These are phyloP conservation scores for Alloplasta piceator DNA, from an alignment of 2,888 invertebrate genomes.

Conservation along the genomic window DNA sequence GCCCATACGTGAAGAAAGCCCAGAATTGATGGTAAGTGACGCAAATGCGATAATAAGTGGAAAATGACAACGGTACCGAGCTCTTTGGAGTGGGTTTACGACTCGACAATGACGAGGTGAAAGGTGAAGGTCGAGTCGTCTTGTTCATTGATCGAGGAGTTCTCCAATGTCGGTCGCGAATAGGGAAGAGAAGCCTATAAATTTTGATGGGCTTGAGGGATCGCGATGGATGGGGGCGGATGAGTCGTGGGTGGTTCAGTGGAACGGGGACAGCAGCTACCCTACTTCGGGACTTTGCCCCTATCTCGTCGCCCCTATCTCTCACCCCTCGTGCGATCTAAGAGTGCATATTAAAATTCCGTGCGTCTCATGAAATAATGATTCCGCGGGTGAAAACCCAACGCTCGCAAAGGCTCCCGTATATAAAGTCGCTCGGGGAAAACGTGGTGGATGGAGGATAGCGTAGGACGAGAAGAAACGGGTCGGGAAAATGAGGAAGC, in stretches of 20 bases:
- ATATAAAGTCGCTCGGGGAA: conserved; percentile 60
- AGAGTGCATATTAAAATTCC: conserved; percentile 78
- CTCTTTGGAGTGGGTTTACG: too few species aligned
- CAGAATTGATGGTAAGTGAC: too few species aligned
- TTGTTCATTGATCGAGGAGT: conserved; percentile 47
- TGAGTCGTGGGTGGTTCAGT: too few species aligned
- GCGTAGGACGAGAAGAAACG: not conserved
- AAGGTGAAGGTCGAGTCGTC: not conserved
- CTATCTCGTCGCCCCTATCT: conserved; percentile 12
- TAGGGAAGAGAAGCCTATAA: conserved; percentile 45
- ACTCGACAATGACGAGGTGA: not conserved
- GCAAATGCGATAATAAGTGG: too few species aligned
- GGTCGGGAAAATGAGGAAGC: conserved; percentile 26
- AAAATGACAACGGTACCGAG: too few species aligned
- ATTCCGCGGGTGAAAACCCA: conserved; percentile 68
- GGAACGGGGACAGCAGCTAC: not conserved
- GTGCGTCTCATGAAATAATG: conserved; percentile 75
- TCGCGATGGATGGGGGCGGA: not conserved
- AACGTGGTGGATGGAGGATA: not conserved
- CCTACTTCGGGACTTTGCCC: conserved; percentile 10
- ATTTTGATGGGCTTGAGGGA: conserved; percentile 53
- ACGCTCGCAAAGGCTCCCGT: conserved; percentile 65
- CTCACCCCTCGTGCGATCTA: conserved; percentile 23
- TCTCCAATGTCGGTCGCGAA: conserved; percentile 39
- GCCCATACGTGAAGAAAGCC: too few species aligned